Evolutionary conservation across 2,113 vertebrate genomes (phyloP), one percentile per base, ranked within the genome.

Genomic region (Ciconia maguari): DNA sequence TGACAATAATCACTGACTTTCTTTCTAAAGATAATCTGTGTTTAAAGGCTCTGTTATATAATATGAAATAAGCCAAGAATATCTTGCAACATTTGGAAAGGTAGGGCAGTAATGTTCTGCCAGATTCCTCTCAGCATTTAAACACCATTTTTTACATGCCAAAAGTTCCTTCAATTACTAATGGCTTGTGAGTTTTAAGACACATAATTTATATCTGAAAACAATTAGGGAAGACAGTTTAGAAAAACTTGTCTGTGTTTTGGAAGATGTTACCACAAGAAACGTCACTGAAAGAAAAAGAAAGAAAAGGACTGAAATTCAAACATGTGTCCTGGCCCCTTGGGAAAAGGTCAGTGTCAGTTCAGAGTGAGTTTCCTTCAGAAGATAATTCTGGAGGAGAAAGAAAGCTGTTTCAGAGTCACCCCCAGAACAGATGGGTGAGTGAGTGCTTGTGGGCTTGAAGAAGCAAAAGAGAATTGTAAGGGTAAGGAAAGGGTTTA

Each of bases 11-110:
- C 82, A 29, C 83, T 77, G 81, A 79, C 62, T 96, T 86, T 90
- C 79, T 81, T 93, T 91, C 91, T 96, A 71, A 94, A 94, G 93
- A 97, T 92, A 94, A 95, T 96, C 90, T 8, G 4, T 94, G 90
- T 90, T 96, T 97, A 90, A 96, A 89, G 57, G 29, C 48, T 92
- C 60, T 78, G 90, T 97, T 97, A 92, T 87, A 91, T 93, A 96
- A 97, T 54, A 57, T 12, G 36, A 36, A 81, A 68, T 70, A 89
- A 96, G 94, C 95, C 97, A 97, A 94, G 93, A 96, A 81, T 96
- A 94, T 96, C 96, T 96, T 92, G 95, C 95, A 96, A 96, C 75
- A 94, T 94, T 96, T 97, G 97, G 97, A 97, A 95, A 97, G 95
- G 93, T 96, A 96, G 61, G 48, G 30, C 54, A 72, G 65, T 70